These are phyloP conservation scores for Paramisgurnus dabryanus DNA, from an alignment of 2,113 vertebrate genomes.

Conservation along the genomic window DNA sequence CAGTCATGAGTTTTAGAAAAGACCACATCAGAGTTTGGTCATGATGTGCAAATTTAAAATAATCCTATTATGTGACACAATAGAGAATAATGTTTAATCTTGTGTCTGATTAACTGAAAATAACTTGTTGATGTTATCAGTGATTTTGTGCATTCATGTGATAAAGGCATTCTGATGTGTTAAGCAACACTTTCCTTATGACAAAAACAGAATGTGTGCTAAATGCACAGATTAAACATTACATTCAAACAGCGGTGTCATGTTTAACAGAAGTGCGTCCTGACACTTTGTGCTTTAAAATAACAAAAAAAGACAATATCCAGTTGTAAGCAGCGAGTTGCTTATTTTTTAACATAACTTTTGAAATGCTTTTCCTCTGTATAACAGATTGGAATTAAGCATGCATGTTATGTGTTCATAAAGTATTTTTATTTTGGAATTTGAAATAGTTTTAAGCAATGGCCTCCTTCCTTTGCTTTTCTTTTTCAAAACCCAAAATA, in stretches of 20 bases:
- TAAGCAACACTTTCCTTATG: not conserved
- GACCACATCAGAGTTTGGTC: not conserved
- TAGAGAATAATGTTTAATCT: not conserved
- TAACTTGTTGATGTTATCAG: not conserved
- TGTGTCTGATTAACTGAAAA: slow-evolving; percentile 1
- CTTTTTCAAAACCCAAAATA: too few relatives aligned
- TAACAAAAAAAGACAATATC: not conserved
- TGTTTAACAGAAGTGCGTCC: not conserved
- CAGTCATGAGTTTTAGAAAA: not conserved
- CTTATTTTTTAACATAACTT: too few relatives aligned
- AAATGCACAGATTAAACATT: not conserved
- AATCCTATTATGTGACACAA: not conserved
- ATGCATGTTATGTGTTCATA: not conserved
- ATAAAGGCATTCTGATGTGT: slow-evolving; percentile 6
- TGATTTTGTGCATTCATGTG: not conserved
- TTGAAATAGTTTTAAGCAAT: too few relatives aligned
- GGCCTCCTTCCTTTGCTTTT: too few relatives aligned
- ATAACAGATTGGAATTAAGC: not conserved
- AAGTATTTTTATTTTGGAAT: not conserved
- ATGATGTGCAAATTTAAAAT: not conserved
- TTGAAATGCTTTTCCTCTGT: not conserved
- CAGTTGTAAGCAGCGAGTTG: not conserved
- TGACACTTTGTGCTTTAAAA: slow-evolving; percentile 14
- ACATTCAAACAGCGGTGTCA: not conserved
- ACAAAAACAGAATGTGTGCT: too few relatives aligned